Base-by-base conservation (phyloP, 1,140 invertebrate species). In the Nomia melanderi region DNA sequence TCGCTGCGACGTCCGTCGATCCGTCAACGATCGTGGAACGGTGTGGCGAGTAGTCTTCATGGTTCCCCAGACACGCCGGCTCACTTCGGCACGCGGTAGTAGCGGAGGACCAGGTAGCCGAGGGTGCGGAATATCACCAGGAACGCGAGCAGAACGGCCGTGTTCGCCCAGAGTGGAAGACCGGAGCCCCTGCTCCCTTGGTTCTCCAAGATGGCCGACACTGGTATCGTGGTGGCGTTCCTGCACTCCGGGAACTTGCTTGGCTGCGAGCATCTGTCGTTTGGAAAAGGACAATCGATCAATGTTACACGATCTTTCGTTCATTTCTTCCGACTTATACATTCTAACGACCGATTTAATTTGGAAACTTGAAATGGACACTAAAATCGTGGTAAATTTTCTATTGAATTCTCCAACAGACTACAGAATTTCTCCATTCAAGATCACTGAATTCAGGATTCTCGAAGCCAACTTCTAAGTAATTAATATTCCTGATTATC, bases 41-140 rank as follows among this genome's bases (percentile, higher is more conserved):
- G 33, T 39, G 50, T 39, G 62, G 62, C 72, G 41, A 56, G 53
- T 44, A n/a, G 14, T 70, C 59, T 36, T 65, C 57, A 57, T 33
- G 44, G 41, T 23, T 81, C 25, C 31, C 79, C 39, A 27, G 9
- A n/a, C 20, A 6, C 7, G 47, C 47, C 63, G 69, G 69, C 78
- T 93, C 91, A 94, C 90, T 94, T 94, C 59, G 95, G 95, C 84
- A 94, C 94, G 78, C 95, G 94, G 86, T 96, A 93, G 88, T 95
- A 96, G 77, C 96, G 93, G 78, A 97, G 91, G 57, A 96, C 95
- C 66, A 96, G 90, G 88, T 97, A 97, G 62, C 96, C 96, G 54
- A 96, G 92, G 33, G 95, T 90, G 79, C 96, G 93, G 90, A 96
- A 96, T 62, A 96, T 93, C 71, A 96, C 85, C 60, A 97, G 93